These are phyloP conservation scores for Leptosomus discolor DNA, from an alignment of 2,113 vertebrate genomes.

Conservation along the genomic window DNA sequence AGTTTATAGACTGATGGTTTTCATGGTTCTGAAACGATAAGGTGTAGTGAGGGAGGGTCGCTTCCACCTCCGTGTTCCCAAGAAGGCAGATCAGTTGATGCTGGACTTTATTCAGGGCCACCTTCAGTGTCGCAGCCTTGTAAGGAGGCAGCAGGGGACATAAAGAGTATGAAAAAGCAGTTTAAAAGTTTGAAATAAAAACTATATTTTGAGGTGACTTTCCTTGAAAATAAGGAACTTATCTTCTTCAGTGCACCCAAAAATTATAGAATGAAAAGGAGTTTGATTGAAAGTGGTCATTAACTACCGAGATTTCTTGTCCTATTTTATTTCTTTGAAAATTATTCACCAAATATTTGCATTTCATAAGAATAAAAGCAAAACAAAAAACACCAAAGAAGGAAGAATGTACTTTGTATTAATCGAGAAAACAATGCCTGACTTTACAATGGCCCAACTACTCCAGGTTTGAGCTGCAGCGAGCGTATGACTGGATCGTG, in stretches of 20 bases:
- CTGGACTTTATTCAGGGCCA: neutral
- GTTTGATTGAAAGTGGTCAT: neutral
- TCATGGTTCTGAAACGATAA: neutral
- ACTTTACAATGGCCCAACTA: neutral
- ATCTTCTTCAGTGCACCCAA: neutral
- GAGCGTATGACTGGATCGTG: fast-evolving
- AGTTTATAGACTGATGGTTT: neutral
- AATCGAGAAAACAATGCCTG: neutral
- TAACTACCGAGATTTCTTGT: neutral
- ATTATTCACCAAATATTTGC: neutral
- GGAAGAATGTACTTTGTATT: neutral
- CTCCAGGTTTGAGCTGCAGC: neutral
- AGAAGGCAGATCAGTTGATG: neutral
- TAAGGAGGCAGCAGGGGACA: neutral
- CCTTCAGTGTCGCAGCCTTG: neutral
- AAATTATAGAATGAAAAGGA: neutral
- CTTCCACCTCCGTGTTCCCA: neutral
- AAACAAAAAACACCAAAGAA: neutral
- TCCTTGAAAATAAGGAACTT: neutral
- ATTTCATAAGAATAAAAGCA: neutral
- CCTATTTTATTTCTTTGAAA: neutral
- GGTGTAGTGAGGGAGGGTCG: neutral
- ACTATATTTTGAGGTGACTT: neutral
- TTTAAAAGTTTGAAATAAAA: neutral
- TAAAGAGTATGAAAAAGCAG: neutral